Conservation (phyloP, 2,797 vertebrate genomes). For the Lepilemur ruficaudatus region DNA sequence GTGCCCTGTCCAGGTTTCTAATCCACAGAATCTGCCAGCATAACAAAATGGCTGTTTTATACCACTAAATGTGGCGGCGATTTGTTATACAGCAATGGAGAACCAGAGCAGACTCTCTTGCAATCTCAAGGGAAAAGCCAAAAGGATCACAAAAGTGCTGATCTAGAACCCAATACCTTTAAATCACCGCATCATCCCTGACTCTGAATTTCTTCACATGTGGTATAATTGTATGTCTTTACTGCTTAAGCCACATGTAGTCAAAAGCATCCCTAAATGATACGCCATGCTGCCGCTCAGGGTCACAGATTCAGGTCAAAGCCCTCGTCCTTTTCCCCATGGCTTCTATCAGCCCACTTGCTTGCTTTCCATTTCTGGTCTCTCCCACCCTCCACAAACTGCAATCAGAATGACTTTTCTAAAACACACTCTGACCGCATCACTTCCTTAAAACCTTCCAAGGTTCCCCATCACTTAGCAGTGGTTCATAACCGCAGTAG, state of each 20-base stretch:
- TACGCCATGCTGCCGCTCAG: rapidly evolving
- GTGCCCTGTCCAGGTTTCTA: neutral
- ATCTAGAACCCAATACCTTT: neutral
- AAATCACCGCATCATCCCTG: neutral
- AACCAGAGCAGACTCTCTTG: neutral
- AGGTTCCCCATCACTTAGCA: neutral
- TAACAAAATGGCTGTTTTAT: neutral
- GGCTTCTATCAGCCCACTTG: no score
- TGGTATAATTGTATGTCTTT: neutral
- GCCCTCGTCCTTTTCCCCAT: neutral
- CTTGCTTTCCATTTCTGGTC: neutral
- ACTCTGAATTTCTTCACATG: neutral
- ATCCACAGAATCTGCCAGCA: neutral
- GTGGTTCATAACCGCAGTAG: no score
- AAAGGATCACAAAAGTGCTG: neutral
- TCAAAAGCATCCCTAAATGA: neutral
- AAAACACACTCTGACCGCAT: neutral
- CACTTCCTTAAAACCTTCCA: neutral
- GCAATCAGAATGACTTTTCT: neutral
- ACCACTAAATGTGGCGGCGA: neutral
- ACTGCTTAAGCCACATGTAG: neutral
- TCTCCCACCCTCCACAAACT: neutral
- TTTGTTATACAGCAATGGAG: neutral
- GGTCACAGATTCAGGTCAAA: neutral
- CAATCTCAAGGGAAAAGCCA: neutral